These are phyloP conservation scores for Brachionus plicatilis DNA, from an alignment of 1,140 invertebrate genomes.

Conservation along the genomic window DNA sequence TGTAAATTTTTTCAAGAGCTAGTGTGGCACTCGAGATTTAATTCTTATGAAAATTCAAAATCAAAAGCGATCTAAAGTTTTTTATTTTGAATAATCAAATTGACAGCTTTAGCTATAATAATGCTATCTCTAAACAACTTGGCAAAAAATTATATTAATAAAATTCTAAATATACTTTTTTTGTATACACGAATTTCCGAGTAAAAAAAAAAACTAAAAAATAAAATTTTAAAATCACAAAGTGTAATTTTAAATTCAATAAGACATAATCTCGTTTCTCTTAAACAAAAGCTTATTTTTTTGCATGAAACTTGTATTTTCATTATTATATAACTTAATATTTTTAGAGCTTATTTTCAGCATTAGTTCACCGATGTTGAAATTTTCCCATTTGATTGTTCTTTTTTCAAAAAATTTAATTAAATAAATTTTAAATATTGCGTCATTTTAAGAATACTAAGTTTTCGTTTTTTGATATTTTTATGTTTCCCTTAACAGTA, in stretches of 20 bases:
- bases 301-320: neutral
- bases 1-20: no score
- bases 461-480: neutral
- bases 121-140: no score
- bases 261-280: neutral
- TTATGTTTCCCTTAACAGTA: neutral
- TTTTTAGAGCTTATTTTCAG: neutral
- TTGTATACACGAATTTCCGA: no score
- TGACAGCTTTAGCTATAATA: no score
- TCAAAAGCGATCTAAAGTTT: no score
- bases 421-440: neutral
- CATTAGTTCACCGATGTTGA: neutral
- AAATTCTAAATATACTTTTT: no score
- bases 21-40: no score
- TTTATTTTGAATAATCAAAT: no score
- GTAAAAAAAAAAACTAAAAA: neutral
- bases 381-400: neutral
- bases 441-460: neutral
- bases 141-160: no score
- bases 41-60: no score
- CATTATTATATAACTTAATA: neutral
- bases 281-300: neutral
- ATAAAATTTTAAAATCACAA: neutral
- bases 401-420: neutral
- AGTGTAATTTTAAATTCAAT: neutral